Evolutionary conservation across 2,888 invertebrate genomes (phyloP), one percentile per base, ranked within the genome.

Genomic region (Mesochorus sp.): DNA sequence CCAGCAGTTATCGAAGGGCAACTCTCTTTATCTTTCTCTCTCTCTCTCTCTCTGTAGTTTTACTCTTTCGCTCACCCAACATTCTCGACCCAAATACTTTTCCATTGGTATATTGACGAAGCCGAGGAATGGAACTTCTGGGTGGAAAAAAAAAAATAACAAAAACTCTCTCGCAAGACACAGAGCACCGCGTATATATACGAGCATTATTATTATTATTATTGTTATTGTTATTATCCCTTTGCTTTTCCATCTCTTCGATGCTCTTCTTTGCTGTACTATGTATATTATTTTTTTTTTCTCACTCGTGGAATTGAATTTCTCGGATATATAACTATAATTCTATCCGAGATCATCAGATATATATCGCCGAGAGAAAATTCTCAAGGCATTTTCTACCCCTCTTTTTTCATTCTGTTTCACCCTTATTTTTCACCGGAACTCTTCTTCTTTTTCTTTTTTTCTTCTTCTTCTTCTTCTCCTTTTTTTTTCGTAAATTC

Each of bases 71-170:
- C 64, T 42, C 12, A 57, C n/a, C n/a, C n/a, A 57, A 53, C n/a
- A 74, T 78, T 70, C 74, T 47, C 66, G 78, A 74, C 74, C 78
- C 51, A 74, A 78, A 78, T 78, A 70, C 66, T 66, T 47, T 59
- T 44, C 6, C 61, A 49, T 57, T 17, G 24, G n/a, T n/a, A n/a
- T 66, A 71, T 74, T 70, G 61, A 61, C 61, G 64, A 55, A 59
- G 26, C 21, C 28, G 24, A 42, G 57, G 37, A 59, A 70, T 31
- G 34, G 31, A 68, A 59, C 55, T 39, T 6, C 6, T 42, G 31
- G 37, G 6, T 12, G 31, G 51, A 3, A 26, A 17, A 31, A 28
- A 34, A 64, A 57, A 42, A 55, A 62, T 31, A 37, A 62, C 47
- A 55, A 59, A 34, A 76, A 67, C 66, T 47, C 37, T 28, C 59